Base-by-base conservation (phyloP, 2,113 vertebrate genomes). In the Notothenia rossii region DNA sequence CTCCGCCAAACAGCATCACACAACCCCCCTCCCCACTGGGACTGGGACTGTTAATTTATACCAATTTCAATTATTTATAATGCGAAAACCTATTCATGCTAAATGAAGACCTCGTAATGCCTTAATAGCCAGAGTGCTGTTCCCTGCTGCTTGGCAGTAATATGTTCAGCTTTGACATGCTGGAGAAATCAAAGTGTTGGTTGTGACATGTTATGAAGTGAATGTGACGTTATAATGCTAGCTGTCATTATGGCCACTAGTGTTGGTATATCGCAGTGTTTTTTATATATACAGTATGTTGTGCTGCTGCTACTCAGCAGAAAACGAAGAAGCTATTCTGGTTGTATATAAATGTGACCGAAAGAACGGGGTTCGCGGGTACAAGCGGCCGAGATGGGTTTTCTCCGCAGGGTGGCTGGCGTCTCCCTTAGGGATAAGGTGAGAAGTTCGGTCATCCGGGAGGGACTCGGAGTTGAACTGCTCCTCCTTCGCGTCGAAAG, bases 21-120 rank as follows among this genome's bases (percentile, higher is more conserved):
- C 50, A 67, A 17, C 55, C 66, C 50, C 65, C 64, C 60, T 80
- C 85, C 86, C 86, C 71, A 64, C 64, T 6, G 73, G 81, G 89
- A 72, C 71, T 65, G n/a, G 45, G 76, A 66, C 83, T 88, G 74
- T 89, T 88, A 88, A 94, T 94, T 92, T 90, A 92, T 89, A 88
- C 77, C 12, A 83, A 60, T 86, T 90, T 94, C 65, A 91, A 94
- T 93, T 90, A 94, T 95, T 94, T 92, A 94, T 87, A 75, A 80
- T 73, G 77, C 78, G 81, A 89, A 86, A 90, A 74, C 69, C 77
- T 89, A 86, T 91, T 89, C 86, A 77, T 79, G 84, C 86, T 90
- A 92, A 94, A 92, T 94, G 81, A 94, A 84, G 78, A 74, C 71
- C 66, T 88, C 66, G 87, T 91, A 87, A 91, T 84, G 80, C 75